phyloP scores from a whole-genome alignment of 2,113 vertebrate genomes.

The Poecile atricapillus region DNA sequence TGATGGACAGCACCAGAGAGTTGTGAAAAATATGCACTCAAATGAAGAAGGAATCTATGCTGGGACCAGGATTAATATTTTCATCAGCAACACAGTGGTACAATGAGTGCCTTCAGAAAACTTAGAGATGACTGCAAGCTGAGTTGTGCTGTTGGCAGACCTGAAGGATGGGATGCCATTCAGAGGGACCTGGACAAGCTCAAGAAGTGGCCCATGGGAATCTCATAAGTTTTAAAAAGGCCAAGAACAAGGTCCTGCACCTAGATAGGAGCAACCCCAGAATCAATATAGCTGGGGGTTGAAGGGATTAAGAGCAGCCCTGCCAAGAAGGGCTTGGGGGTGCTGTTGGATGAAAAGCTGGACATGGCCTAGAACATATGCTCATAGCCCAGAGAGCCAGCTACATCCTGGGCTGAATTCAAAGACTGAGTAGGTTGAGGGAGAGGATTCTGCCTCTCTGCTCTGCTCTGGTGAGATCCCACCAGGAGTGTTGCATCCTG shows the following conservation, averaged over 20 bases:
- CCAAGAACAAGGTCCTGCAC: not conserved
- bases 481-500: not conserved
- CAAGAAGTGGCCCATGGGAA: rapidly evolving
- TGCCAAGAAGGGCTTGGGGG: rapidly evolving
- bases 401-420: not conserved
- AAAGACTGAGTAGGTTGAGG: not conserved
- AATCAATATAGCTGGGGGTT: rapidly evolving
- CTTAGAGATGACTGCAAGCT: not conserved
- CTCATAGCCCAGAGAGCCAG: not conserved
- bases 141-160: rapidly evolving
- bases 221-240: not conserved
- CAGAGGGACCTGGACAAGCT: not conserved
- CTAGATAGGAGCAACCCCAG: not conserved
- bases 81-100: not conserved
- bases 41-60: not conserved
- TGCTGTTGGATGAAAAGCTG: not conserved
- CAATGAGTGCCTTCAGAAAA: not conserved
- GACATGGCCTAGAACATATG: rapidly evolving
- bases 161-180: not conserved
- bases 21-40: not conserved
- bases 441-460: not conserved
- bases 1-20: rapidly evolving
- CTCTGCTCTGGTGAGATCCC: not conserved
- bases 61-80: not conserved
- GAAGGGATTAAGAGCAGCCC: not conserved